Conservation (phyloP, 2,888 invertebrate species). For the Calliopum simillimum region DNA sequence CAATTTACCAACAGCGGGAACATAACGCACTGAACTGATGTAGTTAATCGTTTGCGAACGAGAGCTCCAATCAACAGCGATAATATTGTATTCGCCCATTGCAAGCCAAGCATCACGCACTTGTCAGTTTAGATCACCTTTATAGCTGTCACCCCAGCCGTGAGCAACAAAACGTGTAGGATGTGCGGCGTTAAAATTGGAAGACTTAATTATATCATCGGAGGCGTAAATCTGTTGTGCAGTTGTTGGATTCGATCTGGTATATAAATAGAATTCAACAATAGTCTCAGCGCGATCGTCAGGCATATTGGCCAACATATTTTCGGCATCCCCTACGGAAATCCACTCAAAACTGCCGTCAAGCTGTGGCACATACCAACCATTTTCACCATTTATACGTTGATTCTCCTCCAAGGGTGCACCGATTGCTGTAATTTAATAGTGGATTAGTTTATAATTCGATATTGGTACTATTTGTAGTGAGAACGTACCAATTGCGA, state of each 20-base stretch:
- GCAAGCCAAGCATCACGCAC: conserved; percentile 67
- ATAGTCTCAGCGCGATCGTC: not conserved
- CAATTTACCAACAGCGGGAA: conserved; percentile 48
- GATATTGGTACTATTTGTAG: no score
- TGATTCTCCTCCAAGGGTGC: conserved; percentile 35
- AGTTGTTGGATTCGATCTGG: conserved; percentile 51
- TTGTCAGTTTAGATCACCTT: conserved; percentile 53
- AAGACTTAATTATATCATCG: conserved; percentile 39
- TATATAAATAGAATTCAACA: conserved; percentile 53
- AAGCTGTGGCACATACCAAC: conserved; percentile 46
- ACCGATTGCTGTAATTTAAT: not conserved
- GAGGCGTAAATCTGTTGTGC: conserved; percentile 48
- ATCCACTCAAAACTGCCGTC: conserved; percentile 45
- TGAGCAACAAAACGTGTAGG: conserved; percentile 65
- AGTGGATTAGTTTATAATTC: no score
- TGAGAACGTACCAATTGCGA: not conserved
- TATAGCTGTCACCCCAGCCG: conserved; percentile 70
- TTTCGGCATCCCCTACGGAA: conserved; percentile 29
- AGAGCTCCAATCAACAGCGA: conserved; percentile 72
- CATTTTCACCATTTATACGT: conserved; percentile 45
- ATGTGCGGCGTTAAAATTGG: conserved; percentile 46
- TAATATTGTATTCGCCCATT: conserved; percentile 70
- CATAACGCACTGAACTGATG: conserved; percentile 67
- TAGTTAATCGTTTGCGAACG: conserved; percentile 69
- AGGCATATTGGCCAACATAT: not conserved